A percentile compares a stretch with the other conserved stretches of the same genome.
Evolutionary conservation across 2,113 vertebrate species (phyloP).

Genomic region (Miniopterus natalensis): DNA sequence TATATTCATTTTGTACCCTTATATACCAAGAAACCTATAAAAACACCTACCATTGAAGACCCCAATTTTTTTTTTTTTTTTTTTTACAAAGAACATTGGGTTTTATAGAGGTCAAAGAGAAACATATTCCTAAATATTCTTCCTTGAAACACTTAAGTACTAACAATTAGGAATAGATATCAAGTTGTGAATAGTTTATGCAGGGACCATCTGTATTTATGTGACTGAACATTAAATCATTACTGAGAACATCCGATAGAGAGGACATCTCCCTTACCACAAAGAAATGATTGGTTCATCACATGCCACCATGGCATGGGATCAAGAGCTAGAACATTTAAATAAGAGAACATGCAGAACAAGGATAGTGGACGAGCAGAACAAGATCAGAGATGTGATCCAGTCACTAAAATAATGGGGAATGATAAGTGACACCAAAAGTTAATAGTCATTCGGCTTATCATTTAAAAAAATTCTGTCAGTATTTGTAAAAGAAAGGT

Average conservation of each 20-base stretch:
- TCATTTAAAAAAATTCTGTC: neutral
- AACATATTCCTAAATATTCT: conserved; percentile 13
- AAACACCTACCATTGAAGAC: conserved; percentile 11
- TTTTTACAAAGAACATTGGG: conserved; percentile 16
- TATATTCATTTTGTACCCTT: conserved; percentile 21
- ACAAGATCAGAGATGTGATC: neutral
- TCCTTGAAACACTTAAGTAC: conserved; percentile 29
- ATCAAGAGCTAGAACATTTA: neutral
- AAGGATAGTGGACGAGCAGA: neutral
- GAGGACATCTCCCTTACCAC: neutral
- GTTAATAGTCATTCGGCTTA: neutral
- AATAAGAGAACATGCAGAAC: neutral
- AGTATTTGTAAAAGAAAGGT: conserved; percentile 28
- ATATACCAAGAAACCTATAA: conserved; percentile 36
- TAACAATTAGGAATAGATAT: neutral
- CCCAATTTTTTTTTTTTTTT: neutral
- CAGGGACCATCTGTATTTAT: conserved; percentile 26
- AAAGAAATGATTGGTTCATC: neutral
- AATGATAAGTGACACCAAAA: neutral
- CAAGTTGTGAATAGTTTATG: conserved; percentile 5
- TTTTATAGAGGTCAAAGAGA: conserved; percentile 37
- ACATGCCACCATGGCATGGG: neutral
- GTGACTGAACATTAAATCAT: neutral
- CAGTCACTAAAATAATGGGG: neutral
- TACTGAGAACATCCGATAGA: neutral